Percentiles rank a stretch among this genome's conserved stretches.
These are phyloP conservation scores for Pristionchus arcanus DNA, from an alignment of 2,888 invertebrate genomes.

Conservation along the genomic window DNA sequence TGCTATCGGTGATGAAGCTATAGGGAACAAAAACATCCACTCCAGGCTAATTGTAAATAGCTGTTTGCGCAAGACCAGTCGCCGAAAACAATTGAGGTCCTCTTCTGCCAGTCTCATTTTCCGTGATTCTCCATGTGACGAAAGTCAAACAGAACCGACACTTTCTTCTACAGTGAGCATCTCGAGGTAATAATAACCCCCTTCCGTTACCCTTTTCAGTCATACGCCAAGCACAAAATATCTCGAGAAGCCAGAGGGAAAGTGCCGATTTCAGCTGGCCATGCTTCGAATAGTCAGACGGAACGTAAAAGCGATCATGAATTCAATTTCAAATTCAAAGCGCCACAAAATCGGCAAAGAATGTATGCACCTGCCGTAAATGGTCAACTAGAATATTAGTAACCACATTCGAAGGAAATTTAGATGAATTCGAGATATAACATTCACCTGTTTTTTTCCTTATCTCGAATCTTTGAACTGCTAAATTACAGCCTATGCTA, in stretches of 20 bases:
- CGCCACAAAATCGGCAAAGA: not conserved
- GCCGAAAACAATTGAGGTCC: not conserved
- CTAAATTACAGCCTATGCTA: too few relatives aligned
- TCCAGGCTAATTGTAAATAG: not conserved
- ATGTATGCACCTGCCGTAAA: not conserved
- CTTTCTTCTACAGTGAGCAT: not conserved
- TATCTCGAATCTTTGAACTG: not conserved
- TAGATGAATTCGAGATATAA: not conserved
- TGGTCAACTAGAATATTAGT: not conserved
- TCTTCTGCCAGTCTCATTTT: not conserved
- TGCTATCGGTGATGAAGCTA: not conserved
- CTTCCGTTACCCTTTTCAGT: not conserved
- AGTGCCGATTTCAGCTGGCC: not conserved
- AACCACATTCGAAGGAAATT: not conserved
- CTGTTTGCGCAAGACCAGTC: not conserved
- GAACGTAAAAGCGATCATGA: not conserved
- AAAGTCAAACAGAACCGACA: not conserved
- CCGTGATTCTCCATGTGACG: not conserved
- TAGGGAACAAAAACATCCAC: not conserved
- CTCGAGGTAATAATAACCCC: not conserved
- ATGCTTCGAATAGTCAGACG: not conserved
- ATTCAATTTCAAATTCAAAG: not conserved
- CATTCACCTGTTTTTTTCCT: not conserved
- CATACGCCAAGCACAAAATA: not conserved
- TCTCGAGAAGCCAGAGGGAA: not conserved